Conservation (phyloP, 2,888 invertebrate genomes). For the Zele albiditarsus region DNA sequence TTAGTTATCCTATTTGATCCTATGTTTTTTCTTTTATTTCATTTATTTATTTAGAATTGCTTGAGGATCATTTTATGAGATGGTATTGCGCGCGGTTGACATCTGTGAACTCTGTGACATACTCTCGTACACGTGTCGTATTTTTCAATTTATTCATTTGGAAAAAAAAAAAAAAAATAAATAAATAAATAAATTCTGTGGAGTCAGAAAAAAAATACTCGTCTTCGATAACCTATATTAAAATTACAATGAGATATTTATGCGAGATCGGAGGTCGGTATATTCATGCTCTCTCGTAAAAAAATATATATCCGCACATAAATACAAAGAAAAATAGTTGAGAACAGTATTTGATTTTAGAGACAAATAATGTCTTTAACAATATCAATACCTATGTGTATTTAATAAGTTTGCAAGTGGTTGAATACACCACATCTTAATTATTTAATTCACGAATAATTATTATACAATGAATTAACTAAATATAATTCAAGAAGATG, state of each 20-base stretch:
- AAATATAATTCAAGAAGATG: conserved; percentile 59
- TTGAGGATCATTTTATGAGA: neutral
- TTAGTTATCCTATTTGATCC: no score
- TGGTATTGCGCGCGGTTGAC: neutral
- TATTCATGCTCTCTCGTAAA: conserved; percentile 30
- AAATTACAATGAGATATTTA: conserved; percentile 69
- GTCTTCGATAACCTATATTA: conserved; percentile 67
- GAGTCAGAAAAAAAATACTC: neutral
- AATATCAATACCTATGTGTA: no score
- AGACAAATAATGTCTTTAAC: no score
- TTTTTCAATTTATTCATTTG: conserved; percentile 5
- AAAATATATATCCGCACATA: neutral
- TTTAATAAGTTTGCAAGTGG: neutral
- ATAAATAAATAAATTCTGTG: neutral
- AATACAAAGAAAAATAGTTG: neutral
- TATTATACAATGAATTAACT: conserved; percentile 40
- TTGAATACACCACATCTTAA: conserved; percentile 13
- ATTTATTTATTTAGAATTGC: no score
- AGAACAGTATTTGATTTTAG: neutral
- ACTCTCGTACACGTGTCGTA: conserved; percentile 3
- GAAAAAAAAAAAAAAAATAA: neutral
- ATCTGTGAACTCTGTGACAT: neutral
- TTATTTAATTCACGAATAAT: conserved; percentile 29
- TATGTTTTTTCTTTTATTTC: no score
- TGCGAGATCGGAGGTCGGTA: conserved; percentile 59